Conservation (phyloP, 92 coral and sea anemone genomes). For the Pocillopora meandrina region DNA sequence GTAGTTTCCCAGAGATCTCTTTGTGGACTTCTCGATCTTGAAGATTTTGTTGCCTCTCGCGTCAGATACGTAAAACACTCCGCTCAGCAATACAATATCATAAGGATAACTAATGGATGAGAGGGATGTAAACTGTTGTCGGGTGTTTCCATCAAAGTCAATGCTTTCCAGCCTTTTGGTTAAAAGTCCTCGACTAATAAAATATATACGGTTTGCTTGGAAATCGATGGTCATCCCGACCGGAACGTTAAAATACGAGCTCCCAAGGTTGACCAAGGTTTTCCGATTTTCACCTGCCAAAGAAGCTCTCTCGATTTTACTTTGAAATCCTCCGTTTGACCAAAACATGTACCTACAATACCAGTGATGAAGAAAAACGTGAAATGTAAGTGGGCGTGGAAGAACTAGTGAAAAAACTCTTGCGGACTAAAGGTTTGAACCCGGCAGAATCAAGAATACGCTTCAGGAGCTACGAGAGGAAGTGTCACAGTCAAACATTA, state of each 20-base stretch:
- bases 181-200: constrained; percentile 53
- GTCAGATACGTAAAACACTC: constrained; percentile 54
- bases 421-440: too few relatives aligned
- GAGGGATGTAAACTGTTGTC: not conserved
- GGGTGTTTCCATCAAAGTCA: constrained; percentile 59
- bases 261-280: constrained; percentile 45
- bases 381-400: not conserved
- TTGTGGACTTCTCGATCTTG: constrained; percentile 30
- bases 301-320: constrained; percentile 73
- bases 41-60: constrained; percentile 15
- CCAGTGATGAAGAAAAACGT: not conserved
- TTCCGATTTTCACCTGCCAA: constrained; percentile 66
- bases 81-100: constrained; percentile 47
- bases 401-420: too few relatives aligned
- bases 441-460: too few relatives aligned
- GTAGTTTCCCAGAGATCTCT: not conserved
- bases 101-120: constrained; percentile 17
- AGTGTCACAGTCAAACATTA: too few relatives aligned
- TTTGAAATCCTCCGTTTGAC: constrained; percentile 67
- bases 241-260: constrained; percentile 40
- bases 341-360: constrained; percentile 73
- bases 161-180: constrained; percentile 52
- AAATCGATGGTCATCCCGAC: constrained; percentile 74
- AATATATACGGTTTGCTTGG: constrained; percentile 55
- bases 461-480: too few relatives aligned